phyloP scores from a whole-genome alignment of 2,888 invertebrate species.

The Rutpela maculata region DNA sequence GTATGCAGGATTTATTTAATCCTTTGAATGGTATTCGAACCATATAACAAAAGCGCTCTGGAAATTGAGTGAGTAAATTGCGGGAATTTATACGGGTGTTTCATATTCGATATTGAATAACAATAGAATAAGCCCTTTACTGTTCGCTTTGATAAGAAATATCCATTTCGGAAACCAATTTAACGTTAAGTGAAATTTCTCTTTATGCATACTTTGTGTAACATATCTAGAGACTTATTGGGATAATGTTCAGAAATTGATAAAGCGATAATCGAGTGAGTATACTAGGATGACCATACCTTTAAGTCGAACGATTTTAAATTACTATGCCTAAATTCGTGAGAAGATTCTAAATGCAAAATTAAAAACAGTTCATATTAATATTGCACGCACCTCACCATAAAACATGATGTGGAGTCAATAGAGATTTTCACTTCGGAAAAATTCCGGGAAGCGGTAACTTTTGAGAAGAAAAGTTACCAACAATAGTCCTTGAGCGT shows the following conservation, averaged over 20 bases:
- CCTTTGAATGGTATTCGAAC: conserved; percentile 58
- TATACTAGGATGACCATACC: no score
- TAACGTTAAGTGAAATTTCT: conserved; percentile 30
- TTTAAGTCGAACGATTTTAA: no score
- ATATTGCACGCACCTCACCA: no score
- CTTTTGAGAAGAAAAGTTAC: no score
- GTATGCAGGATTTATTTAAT: conserved; percentile 62
- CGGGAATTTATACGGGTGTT: conserved; percentile 64
- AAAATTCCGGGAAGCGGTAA: no score
- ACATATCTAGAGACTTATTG: neutral
- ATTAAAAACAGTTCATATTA: no score
- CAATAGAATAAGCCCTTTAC: conserved; percentile 61
- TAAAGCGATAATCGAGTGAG: neutral
- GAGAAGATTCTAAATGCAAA: no score
- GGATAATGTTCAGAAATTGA: neutral
- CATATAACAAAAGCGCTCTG: conserved; percentile 57
- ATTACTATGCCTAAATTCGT: no score
- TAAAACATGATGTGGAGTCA: no score
- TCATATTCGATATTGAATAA: conserved; percentile 63
- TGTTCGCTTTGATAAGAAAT: conserved; percentile 60
- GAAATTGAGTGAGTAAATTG: conserved; percentile 58
- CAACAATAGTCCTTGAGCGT: no score
- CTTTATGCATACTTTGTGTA: conserved; percentile 28
- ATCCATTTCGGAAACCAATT: conserved; percentile 59
- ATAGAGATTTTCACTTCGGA: no score